These are phyloP conservation scores for Gracilinanus agilis DNA, from an alignment of 2,113 vertebrate genomes.

Conservation along the genomic window DNA sequence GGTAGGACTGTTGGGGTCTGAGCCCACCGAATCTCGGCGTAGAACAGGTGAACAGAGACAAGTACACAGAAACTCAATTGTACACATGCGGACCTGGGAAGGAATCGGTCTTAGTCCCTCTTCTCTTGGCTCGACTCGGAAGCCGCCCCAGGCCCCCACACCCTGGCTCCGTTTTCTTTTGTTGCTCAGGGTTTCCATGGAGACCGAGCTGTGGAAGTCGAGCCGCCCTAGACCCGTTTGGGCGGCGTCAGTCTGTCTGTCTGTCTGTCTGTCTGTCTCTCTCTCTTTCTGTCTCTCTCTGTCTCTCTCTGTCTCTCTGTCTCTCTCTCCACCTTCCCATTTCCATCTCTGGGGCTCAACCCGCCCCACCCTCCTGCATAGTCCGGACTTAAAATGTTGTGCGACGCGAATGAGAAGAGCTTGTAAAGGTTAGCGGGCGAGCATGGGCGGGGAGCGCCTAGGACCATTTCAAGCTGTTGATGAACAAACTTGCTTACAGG, in stretches of 20 bases:
- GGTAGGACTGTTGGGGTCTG: neutral
- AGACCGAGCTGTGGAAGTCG: neutral
- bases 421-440: neutral
- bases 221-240: neutral
- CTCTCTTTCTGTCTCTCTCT: too few species aligned
- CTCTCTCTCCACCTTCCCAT: too few species aligned
- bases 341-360: neutral
- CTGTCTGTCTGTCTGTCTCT: too few species aligned
- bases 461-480: neutral
- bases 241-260: neutral
- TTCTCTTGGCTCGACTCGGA: rapidly evolving
- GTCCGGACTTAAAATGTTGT: neutral
- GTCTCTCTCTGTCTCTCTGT: too few species aligned
- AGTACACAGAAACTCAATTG: neutral
- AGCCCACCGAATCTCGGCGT: neutral
- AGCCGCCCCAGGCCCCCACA: rapidly evolving
- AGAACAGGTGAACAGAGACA: neutral
- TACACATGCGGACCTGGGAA: neutral
- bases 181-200: neutral
- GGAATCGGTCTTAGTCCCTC: too few species aligned
- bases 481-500: neutral
- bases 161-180: neutral
- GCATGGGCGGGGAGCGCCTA: too few species aligned
- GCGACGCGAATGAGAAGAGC: neutral
- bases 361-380: neutral